phyloP scores from a whole-genome alignment of 2,888 invertebrate species.

The Terebella lapidaria region DNA sequence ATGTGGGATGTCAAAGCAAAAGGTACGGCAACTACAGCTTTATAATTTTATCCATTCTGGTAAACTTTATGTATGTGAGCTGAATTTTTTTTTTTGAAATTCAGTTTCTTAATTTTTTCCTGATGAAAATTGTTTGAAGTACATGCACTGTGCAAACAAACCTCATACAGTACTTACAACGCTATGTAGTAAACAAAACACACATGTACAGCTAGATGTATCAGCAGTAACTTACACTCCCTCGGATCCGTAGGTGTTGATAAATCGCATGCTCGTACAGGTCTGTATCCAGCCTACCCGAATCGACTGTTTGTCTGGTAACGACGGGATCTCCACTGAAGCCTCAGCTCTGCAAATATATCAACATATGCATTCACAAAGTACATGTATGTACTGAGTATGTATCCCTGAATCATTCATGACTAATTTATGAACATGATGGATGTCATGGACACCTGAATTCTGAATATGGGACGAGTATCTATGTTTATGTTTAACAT shows the following conservation, averaged over 20 bases:
- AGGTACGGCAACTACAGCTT: no score
- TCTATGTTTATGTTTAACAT: no score
- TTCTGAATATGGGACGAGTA: no score
- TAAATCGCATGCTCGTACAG: constrained; percentile 51
- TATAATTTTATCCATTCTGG: no score
- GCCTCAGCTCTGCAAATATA: constrained; percentile 39
- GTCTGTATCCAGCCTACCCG: constrained; percentile 54
- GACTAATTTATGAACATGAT: neutral
- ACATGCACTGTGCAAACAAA: neutral
- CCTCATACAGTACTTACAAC: no score
- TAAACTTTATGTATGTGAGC: no score
- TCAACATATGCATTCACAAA: neutral
- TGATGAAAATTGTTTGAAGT: neutral
- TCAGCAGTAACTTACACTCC: constrained; percentile 44
- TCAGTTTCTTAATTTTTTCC: no score
- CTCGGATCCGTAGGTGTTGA: constrained; percentile 49
- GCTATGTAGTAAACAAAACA: no score
- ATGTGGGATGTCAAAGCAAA: no score
- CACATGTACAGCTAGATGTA: neutral
- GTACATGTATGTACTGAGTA: neutral
- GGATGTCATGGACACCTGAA: no score
- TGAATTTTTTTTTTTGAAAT: no score
- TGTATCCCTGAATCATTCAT: neutral
- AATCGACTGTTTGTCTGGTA: constrained; percentile 40
- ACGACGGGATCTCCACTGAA: constrained; percentile 46